Conservation (phyloP, 2,113 vertebrate species). For the Malurus alboscapulatus region DNA sequence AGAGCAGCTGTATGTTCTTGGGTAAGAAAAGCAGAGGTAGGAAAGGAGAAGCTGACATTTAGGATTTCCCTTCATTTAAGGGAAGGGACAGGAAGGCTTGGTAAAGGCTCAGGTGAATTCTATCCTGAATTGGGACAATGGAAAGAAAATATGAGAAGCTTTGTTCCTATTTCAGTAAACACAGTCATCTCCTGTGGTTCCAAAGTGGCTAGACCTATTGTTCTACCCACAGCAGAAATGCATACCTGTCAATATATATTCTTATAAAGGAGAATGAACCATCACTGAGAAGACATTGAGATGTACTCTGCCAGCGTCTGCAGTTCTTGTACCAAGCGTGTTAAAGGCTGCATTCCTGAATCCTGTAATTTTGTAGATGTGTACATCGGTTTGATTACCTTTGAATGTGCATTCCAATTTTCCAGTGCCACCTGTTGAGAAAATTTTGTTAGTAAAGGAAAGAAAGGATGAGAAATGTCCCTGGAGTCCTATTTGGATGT, state of each 20-base stretch:
- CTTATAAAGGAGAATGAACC: background rate
- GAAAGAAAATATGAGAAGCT: background rate
- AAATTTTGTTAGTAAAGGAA: background rate
- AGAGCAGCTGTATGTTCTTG: background rate
- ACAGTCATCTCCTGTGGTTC: background rate
- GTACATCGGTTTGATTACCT: background rate
- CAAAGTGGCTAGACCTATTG: background rate
- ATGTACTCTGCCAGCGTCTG: background rate
- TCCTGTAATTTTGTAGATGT: background rate
- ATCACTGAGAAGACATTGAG: background rate
- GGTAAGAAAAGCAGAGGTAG: background rate
- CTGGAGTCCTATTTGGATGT: background rate
- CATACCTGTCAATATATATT: background rate
- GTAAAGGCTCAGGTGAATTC: background rate
- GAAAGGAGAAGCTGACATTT: background rate
- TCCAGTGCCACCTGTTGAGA: background rate
- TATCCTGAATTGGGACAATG: background rate
- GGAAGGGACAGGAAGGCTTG: background rate
- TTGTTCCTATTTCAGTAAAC: background rate
- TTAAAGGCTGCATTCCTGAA: background rate
- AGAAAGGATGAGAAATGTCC: too few relatives aligned
- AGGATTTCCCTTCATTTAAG: background rate
- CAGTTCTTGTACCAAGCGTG: background rate
- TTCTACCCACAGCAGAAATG: background rate
- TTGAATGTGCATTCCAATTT: background rate